A percentile compares a stretch with the other conserved stretches of the same genome.
These are phyloP conservation scores for Ephydatia muelleri DNA, from an alignment of 37 sponge, comb jelly and placozoan species.

Conservation along the genomic window DNA sequence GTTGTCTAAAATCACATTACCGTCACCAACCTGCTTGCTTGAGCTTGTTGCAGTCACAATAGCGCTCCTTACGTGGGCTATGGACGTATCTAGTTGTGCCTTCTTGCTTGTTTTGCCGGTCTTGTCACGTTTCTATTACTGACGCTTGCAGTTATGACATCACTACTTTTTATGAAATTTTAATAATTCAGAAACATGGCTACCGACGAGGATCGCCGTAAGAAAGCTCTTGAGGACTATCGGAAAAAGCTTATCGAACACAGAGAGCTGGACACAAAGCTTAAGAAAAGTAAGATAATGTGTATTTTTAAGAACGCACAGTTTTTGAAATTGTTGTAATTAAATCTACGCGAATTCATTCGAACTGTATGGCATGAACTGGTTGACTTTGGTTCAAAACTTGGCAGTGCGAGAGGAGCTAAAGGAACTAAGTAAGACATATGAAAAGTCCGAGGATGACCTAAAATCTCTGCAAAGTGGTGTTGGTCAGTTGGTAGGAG, in stretches of 20 bases:
- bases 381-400: background rate
- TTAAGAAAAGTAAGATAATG: conserved; percentile 75
- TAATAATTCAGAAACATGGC: background rate
- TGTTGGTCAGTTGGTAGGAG: conserved; percentile 98
- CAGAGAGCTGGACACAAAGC: conserved; percentile 88
- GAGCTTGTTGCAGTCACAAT: background rate
- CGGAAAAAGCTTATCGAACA: conserved; percentile 93
- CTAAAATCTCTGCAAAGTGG: conserved; percentile 97
- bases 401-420: conserved; percentile 87
- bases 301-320: background rate
- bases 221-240: conserved; percentile 87
- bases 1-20: background rate
- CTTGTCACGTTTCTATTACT: background rate
- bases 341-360: background rate
- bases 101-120: background rate
- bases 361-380: background rate
- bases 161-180: too few relatives aligned
- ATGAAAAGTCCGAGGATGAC: conserved; percentile 96
- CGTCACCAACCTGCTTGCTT: background rate
- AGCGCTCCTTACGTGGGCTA: background rate
- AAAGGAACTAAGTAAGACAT: conserved; percentile 80
- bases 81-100: background rate
- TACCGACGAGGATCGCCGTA: conserved; percentile 56
- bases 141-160: background rate
- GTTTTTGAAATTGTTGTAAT: background rate